These are phyloP conservation scores for Spilarctia lutea DNA, from an alignment of 2,888 invertebrate species.

Conservation along the genomic window DNA sequence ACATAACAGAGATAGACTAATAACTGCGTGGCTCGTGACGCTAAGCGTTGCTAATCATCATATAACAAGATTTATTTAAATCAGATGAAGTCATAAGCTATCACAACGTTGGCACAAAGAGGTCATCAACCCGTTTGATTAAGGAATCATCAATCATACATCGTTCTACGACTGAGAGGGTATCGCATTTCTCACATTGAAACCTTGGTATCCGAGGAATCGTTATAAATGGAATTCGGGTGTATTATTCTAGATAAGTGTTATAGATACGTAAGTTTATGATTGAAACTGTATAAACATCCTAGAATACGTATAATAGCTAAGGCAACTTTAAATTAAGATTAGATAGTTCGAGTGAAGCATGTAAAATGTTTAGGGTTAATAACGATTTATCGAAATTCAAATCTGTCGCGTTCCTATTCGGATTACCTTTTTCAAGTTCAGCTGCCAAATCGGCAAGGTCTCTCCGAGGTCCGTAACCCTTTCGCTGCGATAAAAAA, in stretches of 20 bases:
- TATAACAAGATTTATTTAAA: slow-evolving; percentile 66
- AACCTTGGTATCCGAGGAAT: slow-evolving; percentile 54
- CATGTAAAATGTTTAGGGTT: neutral
- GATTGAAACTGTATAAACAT: neutral
- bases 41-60: slow-evolving; percentile 49
- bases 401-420: neutral
- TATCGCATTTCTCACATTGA: slow-evolving; percentile 76
- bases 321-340: neutral
- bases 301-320: neutral
- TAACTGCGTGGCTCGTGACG: slow-evolving; percentile 34
- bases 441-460: slow-evolving; percentile 54
- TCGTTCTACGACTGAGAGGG: slow-evolving; percentile 67
- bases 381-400: slow-evolving; percentile 6
- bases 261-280: slow-evolving; percentile 15
- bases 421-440: slow-evolving; percentile 31
- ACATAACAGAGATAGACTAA: neutral
- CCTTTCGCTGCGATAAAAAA: slow-evolving; percentile 68
- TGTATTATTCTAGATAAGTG: slow-evolving; percentile 41
- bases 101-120: slow-evolving; percentile 57
- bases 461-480: slow-evolving; percentile 70
- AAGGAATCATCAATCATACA: slow-evolving; percentile 82
- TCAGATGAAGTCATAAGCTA: slow-evolving; percentile 74
- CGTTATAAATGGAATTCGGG: slow-evolving; percentile 55
- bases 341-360: neutral
- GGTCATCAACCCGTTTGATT: slow-evolving; percentile 80